phyloP scores from a whole-genome alignment of 1,140 invertebrate species.

The Grapholita molesta region DNA sequence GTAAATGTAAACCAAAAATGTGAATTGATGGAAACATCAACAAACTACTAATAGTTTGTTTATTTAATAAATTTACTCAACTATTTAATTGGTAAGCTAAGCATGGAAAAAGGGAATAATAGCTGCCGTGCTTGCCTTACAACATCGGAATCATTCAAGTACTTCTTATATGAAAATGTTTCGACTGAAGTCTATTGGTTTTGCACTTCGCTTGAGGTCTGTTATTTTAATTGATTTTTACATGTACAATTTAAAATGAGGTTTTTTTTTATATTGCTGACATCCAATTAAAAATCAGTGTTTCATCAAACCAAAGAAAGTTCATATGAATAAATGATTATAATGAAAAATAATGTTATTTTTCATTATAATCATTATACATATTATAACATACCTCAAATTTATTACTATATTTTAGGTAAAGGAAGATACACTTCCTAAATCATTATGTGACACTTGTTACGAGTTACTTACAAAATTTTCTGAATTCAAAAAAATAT shows the following conservation, averaged over 20 bases:
- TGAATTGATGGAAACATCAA: too few relatives aligned
- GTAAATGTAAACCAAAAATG: too few relatives aligned
- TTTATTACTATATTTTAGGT: conserved; percentile 37
- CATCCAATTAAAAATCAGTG: too few relatives aligned
- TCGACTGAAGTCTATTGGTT: conserved; percentile 48
- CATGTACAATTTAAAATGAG: not conserved
- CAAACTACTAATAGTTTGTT: too few relatives aligned
- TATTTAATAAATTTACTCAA: too few relatives aligned
- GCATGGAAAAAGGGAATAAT: conserved; percentile 34
- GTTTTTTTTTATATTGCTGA: too few relatives aligned
- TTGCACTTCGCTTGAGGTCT: conserved; percentile 55
- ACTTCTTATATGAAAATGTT: conserved; percentile 50
- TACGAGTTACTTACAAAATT: conserved; percentile 54
- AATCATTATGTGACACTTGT: conserved; percentile 56
- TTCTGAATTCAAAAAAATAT: conserved; percentile 62
- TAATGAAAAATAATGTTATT: too few relatives aligned
- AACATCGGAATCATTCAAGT: conserved; percentile 39
- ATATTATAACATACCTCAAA: not conserved
- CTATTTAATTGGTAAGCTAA: not conserved
- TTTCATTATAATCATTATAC: too few relatives aligned
- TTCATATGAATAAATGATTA: too few relatives aligned
- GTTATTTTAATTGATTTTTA: not conserved
- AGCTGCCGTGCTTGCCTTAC: conserved; percentile 56
- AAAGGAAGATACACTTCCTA: conserved; percentile 53
- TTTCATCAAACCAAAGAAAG: too few relatives aligned